Percentiles rank a stretch among this genome's conserved stretches.
These are phyloP conservation scores for Trichogramma evanescens DNA, from an alignment of 2,888 invertebrate species.

Conservation along the genomic window DNA sequence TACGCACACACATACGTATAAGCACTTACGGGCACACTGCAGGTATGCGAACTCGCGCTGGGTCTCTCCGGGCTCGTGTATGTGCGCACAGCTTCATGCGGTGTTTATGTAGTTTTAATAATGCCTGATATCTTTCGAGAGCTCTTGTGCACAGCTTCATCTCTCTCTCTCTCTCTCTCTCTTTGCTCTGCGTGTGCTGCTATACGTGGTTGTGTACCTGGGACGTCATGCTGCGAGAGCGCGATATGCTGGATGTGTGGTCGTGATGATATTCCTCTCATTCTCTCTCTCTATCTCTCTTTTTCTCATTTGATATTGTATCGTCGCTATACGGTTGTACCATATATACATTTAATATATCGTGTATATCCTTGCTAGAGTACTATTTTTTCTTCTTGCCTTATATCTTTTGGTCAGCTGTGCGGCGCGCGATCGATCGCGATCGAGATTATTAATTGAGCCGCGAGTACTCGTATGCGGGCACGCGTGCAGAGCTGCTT, in stretches of 20 bases:
- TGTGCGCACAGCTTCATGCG: constrained; percentile 19
- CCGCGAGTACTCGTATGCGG: no score
- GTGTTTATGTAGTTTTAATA: constrained; percentile 47
- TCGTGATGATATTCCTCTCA: neutral
- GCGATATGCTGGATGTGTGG: neutral
- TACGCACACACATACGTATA: neutral
- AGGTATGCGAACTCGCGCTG: constrained; percentile 36
- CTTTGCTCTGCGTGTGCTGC: constrained; percentile 16
- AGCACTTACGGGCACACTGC: neutral
- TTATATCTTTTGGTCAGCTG: no score
- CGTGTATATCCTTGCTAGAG: no score
- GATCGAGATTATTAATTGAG: no score
- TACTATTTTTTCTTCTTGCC: no score
- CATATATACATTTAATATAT: no score
- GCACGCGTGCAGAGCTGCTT: no score
- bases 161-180: constrained; percentile 4
- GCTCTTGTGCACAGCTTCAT: constrained; percentile 5
- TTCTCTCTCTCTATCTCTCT: neutral
- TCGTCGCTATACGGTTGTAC: no score
- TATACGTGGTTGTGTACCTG: neutral
- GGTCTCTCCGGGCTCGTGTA: constrained; percentile 25
- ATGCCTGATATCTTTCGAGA: constrained; percentile 41
- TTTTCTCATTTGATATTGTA: no score
- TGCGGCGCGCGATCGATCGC: no score
- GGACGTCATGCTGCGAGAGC: neutral